Conservation (phyloP, 2,113 vertebrate species). For the Brachypodius melanocephalos region DNA sequence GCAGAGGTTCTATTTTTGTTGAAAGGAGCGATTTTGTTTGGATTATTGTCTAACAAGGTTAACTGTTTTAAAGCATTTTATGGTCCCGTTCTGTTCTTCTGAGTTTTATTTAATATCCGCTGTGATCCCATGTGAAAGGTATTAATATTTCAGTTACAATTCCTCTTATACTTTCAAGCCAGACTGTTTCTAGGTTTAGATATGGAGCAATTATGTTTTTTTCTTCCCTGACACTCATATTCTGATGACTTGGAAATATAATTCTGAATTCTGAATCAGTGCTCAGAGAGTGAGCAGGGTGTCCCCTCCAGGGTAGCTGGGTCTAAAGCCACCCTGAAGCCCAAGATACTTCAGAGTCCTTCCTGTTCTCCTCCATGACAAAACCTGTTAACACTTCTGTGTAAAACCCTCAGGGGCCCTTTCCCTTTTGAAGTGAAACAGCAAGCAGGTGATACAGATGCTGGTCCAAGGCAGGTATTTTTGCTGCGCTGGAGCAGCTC, state of each 20-base stretch:
- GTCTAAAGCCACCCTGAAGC: not conserved
- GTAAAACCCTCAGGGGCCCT: not conserved
- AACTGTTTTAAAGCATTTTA: not conserved
- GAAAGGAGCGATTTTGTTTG: not conserved
- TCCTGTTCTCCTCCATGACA: not conserved
- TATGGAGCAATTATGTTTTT: not conserved
- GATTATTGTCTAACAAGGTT: not conserved
- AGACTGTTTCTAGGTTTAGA: not conserved
- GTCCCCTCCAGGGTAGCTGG: not conserved
- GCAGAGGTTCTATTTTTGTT: not conserved
- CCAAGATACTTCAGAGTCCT: not conserved
- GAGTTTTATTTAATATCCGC: not conserved
- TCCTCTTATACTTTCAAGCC: not conserved
- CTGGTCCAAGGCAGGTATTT: not conserved
- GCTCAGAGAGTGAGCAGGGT: not conserved
- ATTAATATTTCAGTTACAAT: not conserved
- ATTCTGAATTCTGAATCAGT: not conserved
- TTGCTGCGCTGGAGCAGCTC: not conserved
- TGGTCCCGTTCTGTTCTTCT: not conserved
- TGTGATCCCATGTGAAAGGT: not conserved
- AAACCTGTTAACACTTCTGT: not conserved
- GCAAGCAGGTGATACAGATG: rapidly evolving
- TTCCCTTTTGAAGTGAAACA: not conserved
- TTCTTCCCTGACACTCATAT: not conserved
- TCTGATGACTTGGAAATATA: not conserved